Conservation (phyloP, 2,113 vertebrate species). For the Brachionichthys hirsutus region DNA sequence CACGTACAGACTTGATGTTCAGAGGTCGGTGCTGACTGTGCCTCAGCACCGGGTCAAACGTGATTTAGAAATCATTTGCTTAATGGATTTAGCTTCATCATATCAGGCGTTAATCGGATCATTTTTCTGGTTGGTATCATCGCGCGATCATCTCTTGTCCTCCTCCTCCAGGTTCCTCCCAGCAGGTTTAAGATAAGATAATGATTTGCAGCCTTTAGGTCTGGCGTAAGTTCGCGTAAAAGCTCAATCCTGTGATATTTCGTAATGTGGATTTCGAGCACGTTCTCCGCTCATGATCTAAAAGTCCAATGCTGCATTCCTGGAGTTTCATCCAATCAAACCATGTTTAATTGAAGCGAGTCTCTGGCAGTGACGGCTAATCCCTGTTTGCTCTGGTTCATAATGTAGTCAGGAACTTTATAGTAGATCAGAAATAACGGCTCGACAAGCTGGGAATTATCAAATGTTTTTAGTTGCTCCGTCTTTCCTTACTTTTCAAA, state of each 20-base stretch:
- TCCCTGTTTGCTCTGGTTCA: constrained; percentile 21
- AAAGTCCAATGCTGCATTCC: constrained; percentile 2
- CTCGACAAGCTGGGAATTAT: too few relatives aligned
- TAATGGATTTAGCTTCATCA: neutral
- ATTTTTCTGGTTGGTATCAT: neutral
- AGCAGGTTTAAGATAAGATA: neutral
- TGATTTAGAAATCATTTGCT: constrained; percentile 18
- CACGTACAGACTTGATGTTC: constrained; percentile 20
- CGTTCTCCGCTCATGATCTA: neutral
- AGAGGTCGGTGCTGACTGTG: neutral
- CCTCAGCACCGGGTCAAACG: constrained; percentile 5
- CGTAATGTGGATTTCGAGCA: constrained; percentile 12
- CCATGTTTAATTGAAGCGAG: constrained; percentile 32
- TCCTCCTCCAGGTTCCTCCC: neutral
- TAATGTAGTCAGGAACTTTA: constrained; percentile 1
- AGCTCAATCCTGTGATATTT: constrained; percentile 5
- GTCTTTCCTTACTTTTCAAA: too few relatives aligned
- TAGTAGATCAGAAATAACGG: too few relatives aligned
- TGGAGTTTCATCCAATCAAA: constrained; percentile 29
- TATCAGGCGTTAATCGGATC: neutral
- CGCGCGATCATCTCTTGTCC: neutral
- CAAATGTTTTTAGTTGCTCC: too few relatives aligned
- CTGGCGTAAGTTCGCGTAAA: neutral
- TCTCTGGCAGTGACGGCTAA: constrained; percentile 38
- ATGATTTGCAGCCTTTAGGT: constrained; percentile 3